Evolutionary conservation across 2,888 invertebrate species (phyloP), one percentile per base, ranked within the genome.

Genomic region (Troglohyphantes excavatus): DNA sequence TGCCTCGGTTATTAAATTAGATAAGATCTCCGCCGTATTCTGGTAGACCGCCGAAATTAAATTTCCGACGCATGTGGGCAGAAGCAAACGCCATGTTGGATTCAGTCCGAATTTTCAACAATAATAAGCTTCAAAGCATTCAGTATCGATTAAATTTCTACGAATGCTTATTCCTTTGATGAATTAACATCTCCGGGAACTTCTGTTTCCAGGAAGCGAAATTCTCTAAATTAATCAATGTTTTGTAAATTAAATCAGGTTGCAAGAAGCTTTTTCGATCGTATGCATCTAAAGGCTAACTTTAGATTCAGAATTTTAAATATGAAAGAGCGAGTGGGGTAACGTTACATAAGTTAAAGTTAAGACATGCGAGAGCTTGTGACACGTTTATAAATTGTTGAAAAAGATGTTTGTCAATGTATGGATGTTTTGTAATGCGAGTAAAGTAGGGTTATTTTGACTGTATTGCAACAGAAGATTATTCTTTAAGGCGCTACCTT

Each of bases 231-330:
- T 23, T 21, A 27, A 78, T 78, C 63, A 78, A 63, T 61, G 76
- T 78, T 78, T 63, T 78, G 23, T 61, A 63, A 78, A 78, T 78
- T 78, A 63, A 78, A 78, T 78, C 63, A 78, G 13, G 53, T n/a
- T 17, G 17, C 53, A 17, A 13, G n/a, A n/a, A 53, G 13, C 53
- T n/a, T 53, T 53, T n/a, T 53, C 53, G n/a, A n/a, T n/a, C 13
- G 53, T 0, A 17, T 53, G n/a, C n/a, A n/a, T 13, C 1, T 13
- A n/a, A 17, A 53, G 17, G 53, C 17, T 53, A 53, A 5, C 53
- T 53, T 17, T 17, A 7, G 53, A 53, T 9, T 53, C 17, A 5
- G 53, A 53, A 53, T 53, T 53, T n/a, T 9, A 53, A 53, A n/a
- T n/a, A n/a, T 53, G 53, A 53, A 53, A 53, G 53, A 11, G 1